Base-by-base conservation (phyloP, 1,140 invertebrate species). In the Lordiphosa mommai region DNA sequence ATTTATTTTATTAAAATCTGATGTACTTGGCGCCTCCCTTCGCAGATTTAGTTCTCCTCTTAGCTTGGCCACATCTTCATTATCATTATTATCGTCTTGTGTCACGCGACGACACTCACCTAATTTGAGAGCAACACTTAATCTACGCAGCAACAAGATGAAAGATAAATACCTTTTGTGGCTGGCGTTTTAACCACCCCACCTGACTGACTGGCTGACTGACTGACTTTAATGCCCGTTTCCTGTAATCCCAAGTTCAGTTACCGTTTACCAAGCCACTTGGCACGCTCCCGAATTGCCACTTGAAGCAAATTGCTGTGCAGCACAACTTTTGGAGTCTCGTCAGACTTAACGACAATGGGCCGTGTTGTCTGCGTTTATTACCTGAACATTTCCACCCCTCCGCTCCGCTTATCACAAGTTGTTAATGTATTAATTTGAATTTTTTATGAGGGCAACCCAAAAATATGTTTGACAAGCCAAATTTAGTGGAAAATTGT, bases 401-500 rank as follows among this genome's bases (percentile, higher is more conserved):
- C n/a, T 14, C 2, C 10, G 27, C 5, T 44, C 27, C 51, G 33
- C 48, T 70, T 79, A 64, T 79, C 70, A 40, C 10, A 37, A 61
- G 55, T 58, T 67, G 76, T 80, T 80, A 80, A 80, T 80, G 76
- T 71, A 82, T 82, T 80, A 80, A 80, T 82, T 80, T 71, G 71
- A 80, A 76, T 76, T 82, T 58, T 65, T 76, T 71, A 53, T 57
- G 70, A 46, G 32, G 12, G 17, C n/a, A 2, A n/a, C n/a, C 13
- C 5, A 20, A 58, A 77, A 84, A 82, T 82, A 82, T 84, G 77
- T 82, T 84, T 84, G 76, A 82, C 67, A 76, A 55, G 79, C 49
- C 77, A 82, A 82, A 82, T 82, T 82, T 82, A 82, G 76, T 84
- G 77, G 77, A 82, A 82, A 82, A 84, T 82, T 80, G 76, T 52